Evolutionary conservation across 2,888 invertebrate genomes (phyloP), one percentile per base, ranked within the genome.

Genomic region (Odontothrips loti): DNA sequence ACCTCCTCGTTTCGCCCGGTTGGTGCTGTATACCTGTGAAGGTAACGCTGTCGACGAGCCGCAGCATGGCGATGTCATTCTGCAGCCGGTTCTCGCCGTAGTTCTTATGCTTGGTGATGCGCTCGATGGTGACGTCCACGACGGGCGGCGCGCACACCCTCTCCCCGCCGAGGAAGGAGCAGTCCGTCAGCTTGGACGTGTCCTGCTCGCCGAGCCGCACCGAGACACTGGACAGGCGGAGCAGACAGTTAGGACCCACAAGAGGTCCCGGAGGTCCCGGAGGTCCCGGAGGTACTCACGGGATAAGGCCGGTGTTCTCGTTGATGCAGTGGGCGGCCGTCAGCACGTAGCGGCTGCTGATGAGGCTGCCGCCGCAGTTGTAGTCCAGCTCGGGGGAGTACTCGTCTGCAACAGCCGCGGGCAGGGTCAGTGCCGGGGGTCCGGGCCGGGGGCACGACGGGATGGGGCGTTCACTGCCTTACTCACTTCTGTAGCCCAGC

Each of bases 161-260:
- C 81, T 82, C 86, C 84, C 85, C 88, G 85, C 86, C 86, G 29
- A 10, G 8, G 11, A 27, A 12, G 23, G 90, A 87, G 86, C 93
- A 93, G 85, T 93, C 93, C 0, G 89, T 87, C 63, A 90, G 89
- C 0, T 89, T 90, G 83, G 90, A 89, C 0, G 89, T 90, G 85
- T 93, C 91, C 84, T 92, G 92, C 87, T 93, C 93, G 0, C 93
- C 93, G 68, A 93, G 87, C 17, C 92, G 89, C 3, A 90, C 89
- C 75, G 88, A 87, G 83, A 88, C 87, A 82, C 91, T 91, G 84
- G n/a, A 17, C 8, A 23, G 9, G 34, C 34, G 23, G 17, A 6
- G 58, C 15, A 15, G 58, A 15, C 17, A 15, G 20, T 51, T 10
- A 51, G 51, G 15, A 15, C 10, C 48, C 48, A 11, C 10, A 48